Base-by-base conservation (phyloP, 2,113 vertebrate genomes). In the Microtus oregoni region DNA sequence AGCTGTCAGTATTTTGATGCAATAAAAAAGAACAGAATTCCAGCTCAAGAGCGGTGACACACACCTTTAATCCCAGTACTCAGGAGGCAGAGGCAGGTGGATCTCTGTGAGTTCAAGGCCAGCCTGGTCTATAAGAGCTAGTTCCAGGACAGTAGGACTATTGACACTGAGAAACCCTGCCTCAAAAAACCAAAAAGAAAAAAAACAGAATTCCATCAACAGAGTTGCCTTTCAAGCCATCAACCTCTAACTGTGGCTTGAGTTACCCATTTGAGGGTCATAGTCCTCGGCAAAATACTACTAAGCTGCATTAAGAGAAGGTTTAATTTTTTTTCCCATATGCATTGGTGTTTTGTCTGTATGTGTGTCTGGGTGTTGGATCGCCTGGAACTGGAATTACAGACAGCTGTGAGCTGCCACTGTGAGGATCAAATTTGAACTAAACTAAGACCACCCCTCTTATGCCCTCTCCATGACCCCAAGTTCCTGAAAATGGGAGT, bases 151-250 rank as follows among this genome's bases (percentile, higher is more conserved):
- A 58, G 58, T 58, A 58, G 58, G 58, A 58, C 58, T 20, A 19
- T 58, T 58, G 20, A 19, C 44, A 58, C 58, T 20, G 58, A 58
- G 58, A 58, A 58, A 58, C 58, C 58, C 5, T 58, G 58, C 19
- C 58, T 58, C 6, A 6, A 58, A 58, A 58, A 58, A 58, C 5
- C 58, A 58, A 58, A 58, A 58, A 20, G 58, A 20, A 58, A 58
- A 58, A 58, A 95, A 77, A 85, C 58, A 81, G 50, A 68, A 89
- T 79, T 86, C 91, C 22, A 91, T 61, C 50, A 90, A 91, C 4
- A 81, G 35, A 95, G 55, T 50, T 24, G 32, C 14, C 22, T 96
- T 78, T 41, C 50, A 78, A 92, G 83, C 91, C 50, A 47, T n/a
- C 76, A 85, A 91, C 12, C 75, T 94, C 58, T 90, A 88, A 81